Conservation (phyloP, 1,140 invertebrate species). For the Drosophila pseudoobscura region DNA sequence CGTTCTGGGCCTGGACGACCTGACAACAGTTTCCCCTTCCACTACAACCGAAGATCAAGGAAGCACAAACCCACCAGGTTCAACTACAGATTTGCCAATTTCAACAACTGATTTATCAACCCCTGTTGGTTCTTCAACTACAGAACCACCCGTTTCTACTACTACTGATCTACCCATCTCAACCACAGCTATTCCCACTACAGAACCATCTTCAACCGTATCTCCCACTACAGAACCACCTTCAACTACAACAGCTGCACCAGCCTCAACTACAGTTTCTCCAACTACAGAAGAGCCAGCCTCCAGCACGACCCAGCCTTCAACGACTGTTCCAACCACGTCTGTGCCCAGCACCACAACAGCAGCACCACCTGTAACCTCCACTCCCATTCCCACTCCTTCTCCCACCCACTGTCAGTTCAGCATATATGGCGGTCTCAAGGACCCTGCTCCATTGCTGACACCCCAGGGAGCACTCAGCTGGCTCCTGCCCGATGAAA, state of each 20-base stretch:
- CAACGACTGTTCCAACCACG: constrained; percentile 16
- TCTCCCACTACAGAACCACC: constrained; percentile 9
- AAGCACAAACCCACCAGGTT: too few species aligned
- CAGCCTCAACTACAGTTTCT: not conserved
- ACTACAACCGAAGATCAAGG: not conserved
- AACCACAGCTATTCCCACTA: constrained; percentile 5
- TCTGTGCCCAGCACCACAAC: not conserved
- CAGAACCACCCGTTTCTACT: not conserved
- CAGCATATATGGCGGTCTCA: constrained; percentile 57
- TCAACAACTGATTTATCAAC: constrained; percentile 9
- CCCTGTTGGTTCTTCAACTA: constrained; percentile 1
- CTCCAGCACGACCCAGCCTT: not conserved
- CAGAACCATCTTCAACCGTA: constrained; percentile 6
- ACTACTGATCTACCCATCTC: constrained; percentile 14
- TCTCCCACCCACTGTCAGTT: constrained; percentile 54
- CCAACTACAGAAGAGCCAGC: not conserved
- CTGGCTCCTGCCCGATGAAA: constrained; percentile 54
- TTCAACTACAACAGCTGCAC: not conserved
- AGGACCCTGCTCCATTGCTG: constrained; percentile 68
- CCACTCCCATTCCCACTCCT: constrained; percentile 18
- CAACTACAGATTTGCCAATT: not conserved
- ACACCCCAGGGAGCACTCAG: constrained; percentile 51
- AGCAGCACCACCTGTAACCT: not conserved
- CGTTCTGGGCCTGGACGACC: constrained; percentile 63
- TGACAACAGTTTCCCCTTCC: constrained; percentile 25